Conservation (phyloP, 2,113 vertebrate species). For the Phainopepla nitens region DNA sequence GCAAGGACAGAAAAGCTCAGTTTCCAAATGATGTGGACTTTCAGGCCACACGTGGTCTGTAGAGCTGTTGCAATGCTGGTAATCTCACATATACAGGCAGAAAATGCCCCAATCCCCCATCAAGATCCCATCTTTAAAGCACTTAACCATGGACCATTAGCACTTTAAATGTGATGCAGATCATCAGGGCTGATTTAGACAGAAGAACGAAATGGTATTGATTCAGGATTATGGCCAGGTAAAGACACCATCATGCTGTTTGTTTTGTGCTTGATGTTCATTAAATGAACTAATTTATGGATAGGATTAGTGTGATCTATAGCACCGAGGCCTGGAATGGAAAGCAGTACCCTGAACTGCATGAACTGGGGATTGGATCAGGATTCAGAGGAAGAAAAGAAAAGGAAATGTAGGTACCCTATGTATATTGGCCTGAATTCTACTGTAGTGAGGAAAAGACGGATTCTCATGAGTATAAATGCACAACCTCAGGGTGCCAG, state of each 20-base stretch:
- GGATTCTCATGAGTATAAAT: background rate
- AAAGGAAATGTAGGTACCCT: background rate
- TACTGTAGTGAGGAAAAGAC: background rate
- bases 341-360: background rate
- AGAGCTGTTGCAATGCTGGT: background rate
- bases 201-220: background rate
- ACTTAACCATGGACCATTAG: background rate
- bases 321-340: background rate
- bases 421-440: background rate
- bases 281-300: constrained; percentile 42
- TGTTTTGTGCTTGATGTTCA: constrained; percentile 31
- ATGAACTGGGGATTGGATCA: background rate
- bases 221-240: constrained; percentile 30
- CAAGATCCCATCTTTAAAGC: background rate
- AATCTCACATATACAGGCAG: background rate
- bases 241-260: background rate
- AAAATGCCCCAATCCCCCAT: background rate
- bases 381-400: background rate
- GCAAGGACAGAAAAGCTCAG: background rate
- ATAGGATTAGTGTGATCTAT: constrained; percentile 1
- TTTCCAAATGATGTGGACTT: background rate
- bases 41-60: background rate
- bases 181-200: background rate
- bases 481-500: background rate
- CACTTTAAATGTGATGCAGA: background rate